These are phyloP conservation scores for Metopolophium dirhodum DNA, from an alignment of 1,140 invertebrate genomes.

Conservation along the genomic window DNA sequence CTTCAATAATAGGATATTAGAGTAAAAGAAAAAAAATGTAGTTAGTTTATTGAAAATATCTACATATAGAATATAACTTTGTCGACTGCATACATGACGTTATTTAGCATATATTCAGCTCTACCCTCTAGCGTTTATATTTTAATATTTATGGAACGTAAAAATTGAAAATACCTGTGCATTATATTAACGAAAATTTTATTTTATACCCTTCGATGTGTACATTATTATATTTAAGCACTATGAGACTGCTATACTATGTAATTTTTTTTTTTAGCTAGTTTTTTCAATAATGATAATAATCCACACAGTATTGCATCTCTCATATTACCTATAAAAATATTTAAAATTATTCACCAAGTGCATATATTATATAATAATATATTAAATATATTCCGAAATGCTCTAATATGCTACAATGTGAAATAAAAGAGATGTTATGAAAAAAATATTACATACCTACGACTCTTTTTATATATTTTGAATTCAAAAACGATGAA, in stretches of 20 bases:
- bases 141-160: neutral
- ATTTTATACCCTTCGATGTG: neutral
- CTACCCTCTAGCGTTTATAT: neutral
- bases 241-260: neutral
- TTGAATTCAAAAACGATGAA: neutral
- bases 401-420: neutral
- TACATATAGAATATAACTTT: neutral
- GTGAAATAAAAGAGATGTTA: neutral
- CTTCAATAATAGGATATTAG: neutral
- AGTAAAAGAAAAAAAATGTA: neutral
- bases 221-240: neutral
- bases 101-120: neutral
- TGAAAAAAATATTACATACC: neutral
- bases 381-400: neutral
- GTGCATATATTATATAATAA: neutral
- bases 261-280: neutral
- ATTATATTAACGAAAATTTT: neutral
- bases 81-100: neutral
- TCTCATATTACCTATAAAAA: neutral
- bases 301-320: neutral
- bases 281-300: neutral
- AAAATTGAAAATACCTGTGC: neutral
- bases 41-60: neutral
- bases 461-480: neutral
- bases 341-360: neutral